Evolutionary conservation across 2,888 invertebrate species (phyloP).

Genomic region (Philhelius pedissequus): DNA sequence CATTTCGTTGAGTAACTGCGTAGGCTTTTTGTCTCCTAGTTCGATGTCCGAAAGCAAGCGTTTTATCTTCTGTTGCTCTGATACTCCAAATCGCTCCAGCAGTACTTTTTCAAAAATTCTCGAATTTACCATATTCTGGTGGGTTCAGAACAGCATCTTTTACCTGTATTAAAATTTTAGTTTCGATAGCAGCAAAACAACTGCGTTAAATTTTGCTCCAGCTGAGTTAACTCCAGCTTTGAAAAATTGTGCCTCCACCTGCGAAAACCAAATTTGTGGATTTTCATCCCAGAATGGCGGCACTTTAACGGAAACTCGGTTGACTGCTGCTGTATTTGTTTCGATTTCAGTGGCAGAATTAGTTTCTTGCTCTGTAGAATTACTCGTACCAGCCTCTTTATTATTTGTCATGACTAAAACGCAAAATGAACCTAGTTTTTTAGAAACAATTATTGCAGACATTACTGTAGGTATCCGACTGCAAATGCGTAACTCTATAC

Average conservation of each 20-base stretch:
- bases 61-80: slow-evolving; percentile 3
- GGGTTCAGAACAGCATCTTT: neutral
- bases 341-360: too few relatives aligned
- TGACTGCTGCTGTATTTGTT: too few relatives aligned
- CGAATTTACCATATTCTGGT: neutral
- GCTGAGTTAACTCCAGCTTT: too few relatives aligned
- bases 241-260: neutral
- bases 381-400: too few relatives aligned
- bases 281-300: slow-evolving; percentile 2
- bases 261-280: slow-evolving; percentile 3
- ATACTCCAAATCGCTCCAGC: neutral
- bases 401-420: too few relatives aligned
- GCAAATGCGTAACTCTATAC: too few relatives aligned
- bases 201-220: neutral
- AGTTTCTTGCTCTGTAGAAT: too few relatives aligned
- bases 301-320: too few relatives aligned
- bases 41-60: neutral
- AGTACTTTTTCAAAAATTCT: neutral
- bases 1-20: neutral
- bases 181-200: neutral
- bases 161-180: neutral
- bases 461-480: too few relatives aligned
- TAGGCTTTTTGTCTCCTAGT: neutral
- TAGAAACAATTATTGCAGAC: too few relatives aligned
- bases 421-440: too few relatives aligned